Evolutionary conservation across 2,797 vertebrate genomes (phyloP).

Genomic region (Hipposideros larvatus): DNA sequence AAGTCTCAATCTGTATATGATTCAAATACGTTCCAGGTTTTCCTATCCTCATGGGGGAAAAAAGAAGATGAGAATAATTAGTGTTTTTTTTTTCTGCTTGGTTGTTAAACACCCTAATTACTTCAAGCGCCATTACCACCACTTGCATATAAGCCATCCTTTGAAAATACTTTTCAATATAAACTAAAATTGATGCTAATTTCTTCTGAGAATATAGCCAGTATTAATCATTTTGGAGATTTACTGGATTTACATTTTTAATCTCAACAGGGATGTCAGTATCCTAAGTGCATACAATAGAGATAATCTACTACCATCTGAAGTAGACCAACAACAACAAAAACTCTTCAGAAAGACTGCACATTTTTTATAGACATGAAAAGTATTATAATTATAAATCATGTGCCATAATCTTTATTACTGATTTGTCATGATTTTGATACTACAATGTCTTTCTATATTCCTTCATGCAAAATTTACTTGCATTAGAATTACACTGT

Average conservation of each 20-base stretch:
- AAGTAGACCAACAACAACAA: slow-evolving; percentile 57
- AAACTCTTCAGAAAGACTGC: slow-evolving; percentile 35
- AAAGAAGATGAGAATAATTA: background rate
- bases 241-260: slow-evolving; percentile 56
- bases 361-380: slow-evolving; percentile 34
- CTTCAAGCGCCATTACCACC: slow-evolving; percentile 63
- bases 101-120: slow-evolving; percentile 76
- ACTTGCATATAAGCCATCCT: slow-evolving; percentile 52
- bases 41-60: background rate
- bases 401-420: slow-evolving; percentile 59
- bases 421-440: slow-evolving; percentile 46
- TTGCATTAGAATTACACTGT: slow-evolving; percentile 52
- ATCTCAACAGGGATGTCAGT: slow-evolving; percentile 66
- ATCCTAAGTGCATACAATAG: slow-evolving; percentile 28
- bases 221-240: slow-evolving; percentile 76
- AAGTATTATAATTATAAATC: slow-evolving; percentile 59
- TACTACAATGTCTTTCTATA: slow-evolving; percentile 34
- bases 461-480: slow-evolving; percentile 60
- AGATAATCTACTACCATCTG: slow-evolving; percentile 44
- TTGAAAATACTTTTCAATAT: slow-evolving; percentile 70
- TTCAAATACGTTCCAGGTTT: background rate
- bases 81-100: slow-evolving; percentile 19
- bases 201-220: slow-evolving; percentile 69
- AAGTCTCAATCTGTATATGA: background rate
- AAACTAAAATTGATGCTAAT: slow-evolving; percentile 76